These are phyloP conservation scores for Trematomus loennbergii DNA, from an alignment of 2,113 vertebrate genomes.

Conservation along the genomic window DNA sequence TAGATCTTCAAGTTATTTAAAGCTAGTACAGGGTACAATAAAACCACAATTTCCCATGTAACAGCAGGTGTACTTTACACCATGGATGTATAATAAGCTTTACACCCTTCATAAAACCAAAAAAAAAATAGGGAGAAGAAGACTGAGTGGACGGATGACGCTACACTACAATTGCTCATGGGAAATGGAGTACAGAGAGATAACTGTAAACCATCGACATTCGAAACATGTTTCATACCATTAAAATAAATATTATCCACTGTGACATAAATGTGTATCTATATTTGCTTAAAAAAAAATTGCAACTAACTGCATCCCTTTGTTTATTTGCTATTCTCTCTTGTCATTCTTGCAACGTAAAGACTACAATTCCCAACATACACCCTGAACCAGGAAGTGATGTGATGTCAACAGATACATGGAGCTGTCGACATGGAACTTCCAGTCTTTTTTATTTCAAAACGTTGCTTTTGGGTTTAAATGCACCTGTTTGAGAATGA, in stretches of 20 bases:
- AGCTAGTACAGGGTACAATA: neutral
- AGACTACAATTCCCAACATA: slow-evolving; percentile 75
- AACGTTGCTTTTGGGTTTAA: slow-evolving; percentile 37
- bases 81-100: too few relatives aligned
- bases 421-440: slow-evolving; percentile 61
- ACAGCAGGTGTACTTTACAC: too few relatives aligned
- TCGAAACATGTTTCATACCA: neutral
- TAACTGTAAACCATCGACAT: too few relatives aligned
- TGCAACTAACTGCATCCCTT: rapidly evolving
- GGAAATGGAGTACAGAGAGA: slow-evolving; percentile 51
- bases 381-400: slow-evolving; percentile 62
- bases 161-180: slow-evolving; percentile 19
- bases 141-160: neutral
- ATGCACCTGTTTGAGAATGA: slow-evolving; percentile 61
- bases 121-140: too few relatives aligned
- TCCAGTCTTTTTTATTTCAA: slow-evolving; percentile 11
- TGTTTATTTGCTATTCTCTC: neutral
- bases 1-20: neutral
- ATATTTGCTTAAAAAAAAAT: neutral
- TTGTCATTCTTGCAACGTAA: rapidly evolving
- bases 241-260: neutral
- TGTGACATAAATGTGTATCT: neutral
- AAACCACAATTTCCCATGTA: slow-evolving; percentile 46
- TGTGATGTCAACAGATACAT: slow-evolving; percentile 46
- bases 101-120: too few relatives aligned